Percentiles rank a stretch among this genome's conserved stretches.
phyloP scores from a whole-genome alignment of 2,888 invertebrate species.

The Coronaproctus castanopsis region DNA sequence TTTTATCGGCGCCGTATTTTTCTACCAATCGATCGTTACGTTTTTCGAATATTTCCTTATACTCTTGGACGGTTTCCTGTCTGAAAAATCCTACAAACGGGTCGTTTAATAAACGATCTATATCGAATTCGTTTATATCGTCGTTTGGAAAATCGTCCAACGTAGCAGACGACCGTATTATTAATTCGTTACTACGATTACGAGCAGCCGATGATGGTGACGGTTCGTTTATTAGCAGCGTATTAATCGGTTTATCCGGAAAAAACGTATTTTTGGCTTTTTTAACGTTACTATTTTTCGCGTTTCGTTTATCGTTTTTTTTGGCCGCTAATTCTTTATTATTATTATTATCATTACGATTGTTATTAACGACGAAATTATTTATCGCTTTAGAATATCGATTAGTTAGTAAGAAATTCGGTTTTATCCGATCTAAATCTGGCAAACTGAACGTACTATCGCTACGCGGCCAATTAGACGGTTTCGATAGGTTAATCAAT shows the following conservation, averaged over 20 bases:
- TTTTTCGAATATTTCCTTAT: conserved; percentile 43
- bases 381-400: not conserved
- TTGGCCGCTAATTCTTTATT: not conserved
- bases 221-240: not conserved
- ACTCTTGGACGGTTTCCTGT: conserved; percentile 45
- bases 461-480: conserved; percentile 15
- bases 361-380: too few species aligned
- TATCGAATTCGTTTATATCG: not conserved
- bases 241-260: too few species aligned
- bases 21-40: conserved; percentile 27
- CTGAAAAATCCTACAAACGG: conserved; percentile 32
- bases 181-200: not conserved
- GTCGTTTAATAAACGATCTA: not conserved
- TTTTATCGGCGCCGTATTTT: not conserved
- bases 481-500: conserved; percentile 32
- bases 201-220: not conserved
- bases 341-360: too few species aligned
- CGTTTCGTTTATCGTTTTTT: not conserved
- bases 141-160: not conserved
- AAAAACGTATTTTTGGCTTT: not conserved
- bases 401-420: not conserved
- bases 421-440: conserved; percentile 36
- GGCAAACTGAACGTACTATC: conserved; percentile 48
- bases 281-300: not conserved
- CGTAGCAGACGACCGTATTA: too few species aligned